Evolutionary conservation across 1,140 invertebrate species (phyloP).

Genomic region (Drosophila elegans): DNA sequence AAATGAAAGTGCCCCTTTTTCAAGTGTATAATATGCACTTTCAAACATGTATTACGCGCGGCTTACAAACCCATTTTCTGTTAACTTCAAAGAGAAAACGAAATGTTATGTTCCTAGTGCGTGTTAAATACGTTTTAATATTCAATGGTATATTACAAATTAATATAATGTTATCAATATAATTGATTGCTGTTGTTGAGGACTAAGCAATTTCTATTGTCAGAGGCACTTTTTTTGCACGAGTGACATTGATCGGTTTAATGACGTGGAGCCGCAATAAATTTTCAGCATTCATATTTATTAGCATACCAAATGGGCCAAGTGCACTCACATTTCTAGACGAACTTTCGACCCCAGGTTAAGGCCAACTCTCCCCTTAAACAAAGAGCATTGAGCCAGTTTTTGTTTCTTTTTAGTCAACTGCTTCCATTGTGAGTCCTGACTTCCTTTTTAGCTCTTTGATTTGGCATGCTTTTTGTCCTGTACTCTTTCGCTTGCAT

Average conservation of each 20-base stretch:
- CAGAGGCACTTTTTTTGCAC: conserved; percentile 4
- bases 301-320: conserved; percentile 1
- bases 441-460: conserved; percentile 24
- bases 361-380: neutral
- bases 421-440: conserved; percentile 10
- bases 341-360: conserved; percentile 1
- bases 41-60: too few relatives aligned
- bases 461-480: conserved; percentile 52
- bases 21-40: too few relatives aligned
- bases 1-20: too few relatives aligned
- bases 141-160: conserved; percentile 23
- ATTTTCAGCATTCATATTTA: conserved; percentile 41
- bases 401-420: conserved; percentile 10
- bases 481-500: conserved; percentile 35
- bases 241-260: conserved; percentile 47
- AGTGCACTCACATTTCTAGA: neutral
- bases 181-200: conserved; percentile 37
- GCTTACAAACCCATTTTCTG: too few relatives aligned
- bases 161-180: conserved; percentile 50
- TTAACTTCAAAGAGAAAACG: neutral
- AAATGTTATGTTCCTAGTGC: neutral
- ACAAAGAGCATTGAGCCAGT: conserved; percentile 5
- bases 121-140: conserved; percentile 9
- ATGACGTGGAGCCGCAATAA: conserved; percentile 46
- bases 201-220: conserved; percentile 16